Base-by-base conservation (phyloP, 2,888 invertebrate species). In the Coleophora deauratella region DNA sequence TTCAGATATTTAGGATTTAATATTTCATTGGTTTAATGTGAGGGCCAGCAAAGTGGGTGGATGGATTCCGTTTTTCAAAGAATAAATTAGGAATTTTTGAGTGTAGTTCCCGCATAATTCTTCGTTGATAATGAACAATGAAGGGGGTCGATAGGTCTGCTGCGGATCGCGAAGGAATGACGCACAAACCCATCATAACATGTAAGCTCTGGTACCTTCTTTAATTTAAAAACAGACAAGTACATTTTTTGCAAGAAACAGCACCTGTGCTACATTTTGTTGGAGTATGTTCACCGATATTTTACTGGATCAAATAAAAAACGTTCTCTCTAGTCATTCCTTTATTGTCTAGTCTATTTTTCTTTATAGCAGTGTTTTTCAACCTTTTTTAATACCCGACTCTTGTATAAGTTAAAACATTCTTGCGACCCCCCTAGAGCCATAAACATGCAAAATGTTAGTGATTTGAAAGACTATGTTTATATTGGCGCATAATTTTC, bases 141-240 rank as follows among this genome's bases (percentile, higher is more conserved):
- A 89, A 88, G 86, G 88, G 88, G 65, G 82, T 85, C 72, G 81
- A 85, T 79, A 82, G 67, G 65, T 70, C 72, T 59, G 55, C 66
- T 65, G 66, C 71, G 54, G 70, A 86, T 65, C 80, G 76, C 55
- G 85, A 86, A 78, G 84, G 86, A 68, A 89, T 90, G 88, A 90
- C 90, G 72, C 88, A 89, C 66, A 90, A 90, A 78, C 91, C 92
- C 45, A 89, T 91, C 60, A 86, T 92, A 74, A 91, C 93, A 80
- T 92, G 92, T 91, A 87, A 87, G 90, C n/a, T n/a, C n/a, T n/a
- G n/a, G n/a, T n/a, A n/a, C n/a, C n/a, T n/a, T n/a, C n/a, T n/a
- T n/a, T 88, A 36, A n/a, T 9, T 10, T 9, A 21, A 35, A 27
- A 35, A 2, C 11, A 9, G 10, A 1, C 11, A n/a, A 9, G 31